Evolutionary conservation across 2,113 vertebrate species (phyloP).

Genomic region (Glaucidium brasilianum): DNA sequence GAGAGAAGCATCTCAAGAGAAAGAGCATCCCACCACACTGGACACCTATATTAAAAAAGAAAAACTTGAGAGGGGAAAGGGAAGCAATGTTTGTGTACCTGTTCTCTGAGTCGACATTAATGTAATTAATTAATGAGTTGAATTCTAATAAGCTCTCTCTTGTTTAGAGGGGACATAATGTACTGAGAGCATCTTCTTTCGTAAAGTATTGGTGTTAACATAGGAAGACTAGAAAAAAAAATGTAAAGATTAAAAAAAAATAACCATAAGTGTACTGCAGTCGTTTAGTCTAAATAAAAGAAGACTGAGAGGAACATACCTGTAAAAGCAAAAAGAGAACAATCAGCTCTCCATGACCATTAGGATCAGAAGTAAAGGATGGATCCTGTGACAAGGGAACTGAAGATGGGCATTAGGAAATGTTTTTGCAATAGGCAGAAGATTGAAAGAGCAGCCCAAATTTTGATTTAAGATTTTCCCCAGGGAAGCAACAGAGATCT

Average conservation of each 20-base stretch:
- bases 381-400: not conserved
- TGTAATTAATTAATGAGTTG: not conserved
- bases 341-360: not conserved
- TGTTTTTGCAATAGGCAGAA: not conserved
- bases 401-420: not conserved
- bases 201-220: not conserved
- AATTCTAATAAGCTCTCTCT: not conserved
- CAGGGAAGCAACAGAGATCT: not conserved
- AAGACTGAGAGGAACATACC: not conserved
- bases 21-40: not conserved
- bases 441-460: not conserved
- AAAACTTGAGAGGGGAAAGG: not conserved
- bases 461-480: not conserved
- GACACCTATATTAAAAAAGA: not conserved
- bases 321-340: not conserved
- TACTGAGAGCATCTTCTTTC: not conserved
- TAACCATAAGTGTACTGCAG: not conserved
- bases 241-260: not conserved
- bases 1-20: not conserved
- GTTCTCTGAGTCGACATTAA: not conserved
- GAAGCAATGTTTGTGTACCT: not conserved
- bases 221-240: not conserved
- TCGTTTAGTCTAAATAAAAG: not conserved
- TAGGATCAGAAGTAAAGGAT: not conserved
- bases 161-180: not conserved